phyloP scores from a whole-genome alignment of 2,888 invertebrate genomes.

The Papilio gigon region DNA sequence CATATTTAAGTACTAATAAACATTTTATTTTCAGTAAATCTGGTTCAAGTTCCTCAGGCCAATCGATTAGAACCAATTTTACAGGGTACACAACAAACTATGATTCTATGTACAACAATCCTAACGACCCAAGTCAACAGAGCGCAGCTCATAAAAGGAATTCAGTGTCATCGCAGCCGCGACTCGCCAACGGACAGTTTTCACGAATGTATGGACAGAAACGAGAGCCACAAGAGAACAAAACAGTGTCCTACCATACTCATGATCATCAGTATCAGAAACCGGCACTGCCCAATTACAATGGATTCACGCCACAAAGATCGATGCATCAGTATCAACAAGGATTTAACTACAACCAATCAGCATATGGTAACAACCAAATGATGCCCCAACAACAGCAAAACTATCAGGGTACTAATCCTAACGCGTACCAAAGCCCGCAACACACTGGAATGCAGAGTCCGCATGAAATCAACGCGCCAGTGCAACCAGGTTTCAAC shows the following conservation, averaged over 20 bases:
- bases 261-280: conserved; percentile 80
- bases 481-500: conserved; percentile 71
- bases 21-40: conserved; percentile 72
- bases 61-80: conserved; percentile 76
- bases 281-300: conserved; percentile 62
- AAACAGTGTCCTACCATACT: conserved; percentile 68
- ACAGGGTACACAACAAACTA: conserved; percentile 76
- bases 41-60: conserved; percentile 77
- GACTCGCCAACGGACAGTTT: conserved; percentile 72
- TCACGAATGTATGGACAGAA: conserved; percentile 64
- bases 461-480: conserved; percentile 67
- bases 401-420: conserved; percentile 69
- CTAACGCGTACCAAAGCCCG: conserved; percentile 71
- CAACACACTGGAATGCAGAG: conserved; percentile 74
- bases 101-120: conserved; percentile 75
- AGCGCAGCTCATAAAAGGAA: conserved; percentile 69
- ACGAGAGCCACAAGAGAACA: conserved; percentile 64
- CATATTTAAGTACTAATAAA: background rate
- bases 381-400: conserved; percentile 67
- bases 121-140: conserved; percentile 67
- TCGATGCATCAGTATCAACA: conserved; percentile 72
- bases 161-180: conserved; percentile 67
- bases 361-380: conserved; percentile 64
- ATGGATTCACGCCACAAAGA: conserved; percentile 72
- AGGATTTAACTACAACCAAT: conserved; percentile 71